Evolutionary conservation across 2,888 invertebrate genomes (phyloP).

Genomic region (Pyrocoelia pectoralis): DNA sequence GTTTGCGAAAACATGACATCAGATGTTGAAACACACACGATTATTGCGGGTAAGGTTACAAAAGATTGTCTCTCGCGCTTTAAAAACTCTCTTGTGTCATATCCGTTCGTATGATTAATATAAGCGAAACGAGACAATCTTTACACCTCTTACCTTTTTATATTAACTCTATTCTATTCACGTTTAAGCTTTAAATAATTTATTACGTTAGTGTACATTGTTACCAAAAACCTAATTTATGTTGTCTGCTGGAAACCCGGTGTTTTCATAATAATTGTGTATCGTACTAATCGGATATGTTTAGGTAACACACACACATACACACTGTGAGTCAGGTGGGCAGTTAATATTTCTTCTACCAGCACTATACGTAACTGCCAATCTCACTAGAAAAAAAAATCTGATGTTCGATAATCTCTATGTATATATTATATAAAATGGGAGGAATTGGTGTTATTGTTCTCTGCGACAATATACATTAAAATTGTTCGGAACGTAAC

Average conservation of each 20-base stretch:
- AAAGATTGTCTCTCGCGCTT: conserved; percentile 9
- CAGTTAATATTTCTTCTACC: too few species aligned
- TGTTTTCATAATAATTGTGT: too few species aligned
- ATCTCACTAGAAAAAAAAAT: conserved; percentile 13
- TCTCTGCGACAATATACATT: conserved; percentile 27
- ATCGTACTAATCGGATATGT: too few species aligned
- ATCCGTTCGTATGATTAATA: conserved; percentile 7
- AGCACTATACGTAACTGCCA: conserved; percentile 22
- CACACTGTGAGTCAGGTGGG: too few species aligned
- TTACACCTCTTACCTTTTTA: too few species aligned
- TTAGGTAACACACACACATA: too few species aligned
- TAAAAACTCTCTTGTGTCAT: not conserved
- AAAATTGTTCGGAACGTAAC: conserved; percentile 1
- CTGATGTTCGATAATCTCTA: conserved; percentile 26
- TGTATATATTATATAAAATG: conserved; percentile 18
- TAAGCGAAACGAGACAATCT: not conserved
- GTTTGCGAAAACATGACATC: conserved; percentile 37
- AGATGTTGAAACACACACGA: conserved; percentile 17
- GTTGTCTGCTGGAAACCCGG: not conserved
- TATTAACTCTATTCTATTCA: conserved; percentile 26
- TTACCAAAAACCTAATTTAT: conserved; percentile 16
- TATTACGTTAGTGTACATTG: conserved; percentile 24
- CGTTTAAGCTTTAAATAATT: conserved; percentile 27
- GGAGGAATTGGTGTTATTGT: conserved; percentile 8
- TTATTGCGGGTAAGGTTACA: not conserved